Evolutionary conservation across 2,797 vertebrate species (phyloP).

Genomic region (Scarus forsteni): DNA sequence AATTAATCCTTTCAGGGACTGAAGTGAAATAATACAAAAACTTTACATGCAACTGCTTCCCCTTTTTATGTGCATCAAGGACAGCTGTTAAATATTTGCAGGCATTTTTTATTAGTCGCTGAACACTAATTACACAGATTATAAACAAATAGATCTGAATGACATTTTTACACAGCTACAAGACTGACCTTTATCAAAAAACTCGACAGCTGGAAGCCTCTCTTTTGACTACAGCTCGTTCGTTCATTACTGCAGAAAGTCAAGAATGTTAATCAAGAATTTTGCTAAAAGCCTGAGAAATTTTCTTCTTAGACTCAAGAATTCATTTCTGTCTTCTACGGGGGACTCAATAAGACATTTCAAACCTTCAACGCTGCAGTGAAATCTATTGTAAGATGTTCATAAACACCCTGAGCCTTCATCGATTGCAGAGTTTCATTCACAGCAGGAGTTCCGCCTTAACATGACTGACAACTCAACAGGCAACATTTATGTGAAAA

Average conservation of each 20-base stretch:
- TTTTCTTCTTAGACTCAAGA: too few relatives aligned
- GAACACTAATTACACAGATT: slow-evolving; percentile 64
- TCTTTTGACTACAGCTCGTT: slow-evolving; percentile 29
- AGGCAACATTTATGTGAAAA: too few relatives aligned
- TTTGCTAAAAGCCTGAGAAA: background rate
- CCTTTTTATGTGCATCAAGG: slow-evolving; percentile 42
- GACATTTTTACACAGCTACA: slow-evolving; percentile 60
- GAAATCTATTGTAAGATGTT: too few relatives aligned
- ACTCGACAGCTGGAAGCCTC: slow-evolving; percentile 28
- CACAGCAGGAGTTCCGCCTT: too few relatives aligned
- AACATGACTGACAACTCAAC: too few relatives aligned
- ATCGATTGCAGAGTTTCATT: too few relatives aligned
- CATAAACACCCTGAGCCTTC: too few relatives aligned
- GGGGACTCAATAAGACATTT: too few relatives aligned
- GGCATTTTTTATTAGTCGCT: slow-evolving; percentile 56
- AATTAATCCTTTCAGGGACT: slow-evolving; percentile 21
- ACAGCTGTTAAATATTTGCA: slow-evolving; percentile 58
- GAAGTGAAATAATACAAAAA: slow-evolving; percentile 34
- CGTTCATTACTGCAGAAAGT: background rate
- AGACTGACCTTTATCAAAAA: slow-evolving; percentile 72
- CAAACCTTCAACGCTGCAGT: too few relatives aligned
- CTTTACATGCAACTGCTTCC: slow-evolving; percentile 21
- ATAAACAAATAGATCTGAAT: slow-evolving; percentile 69
- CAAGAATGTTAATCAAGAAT: background rate
- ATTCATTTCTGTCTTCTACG: too few relatives aligned